Evolutionary conservation across 2,113 vertebrate genomes (phyloP).

Genomic region (Clarias macrocephalus): DNA sequence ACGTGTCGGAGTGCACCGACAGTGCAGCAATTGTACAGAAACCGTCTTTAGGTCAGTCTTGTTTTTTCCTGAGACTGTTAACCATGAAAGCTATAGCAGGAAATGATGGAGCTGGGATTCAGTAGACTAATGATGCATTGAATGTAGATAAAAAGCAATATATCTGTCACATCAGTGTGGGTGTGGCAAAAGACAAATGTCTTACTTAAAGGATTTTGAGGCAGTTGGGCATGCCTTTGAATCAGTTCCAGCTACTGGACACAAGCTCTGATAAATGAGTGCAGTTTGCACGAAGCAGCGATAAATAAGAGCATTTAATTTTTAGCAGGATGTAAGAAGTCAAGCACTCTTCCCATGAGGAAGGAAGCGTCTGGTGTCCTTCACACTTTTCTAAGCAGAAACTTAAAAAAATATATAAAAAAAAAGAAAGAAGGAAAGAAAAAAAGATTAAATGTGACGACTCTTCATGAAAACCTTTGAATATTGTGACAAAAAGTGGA

Average conservation of each 20-base stretch:
- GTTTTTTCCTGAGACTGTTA: background rate
- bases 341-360: background rate
- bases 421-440: too few species aligned
- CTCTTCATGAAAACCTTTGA: background rate
- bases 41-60: background rate
- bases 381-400: background rate
- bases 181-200: slow-evolving; percentile 40
- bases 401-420: background rate
- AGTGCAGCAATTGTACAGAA: background rate
- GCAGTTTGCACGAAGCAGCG: slow-evolving; percentile 21
- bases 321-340: slow-evolving; percentile 20
- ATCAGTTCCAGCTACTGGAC: slow-evolving; percentile 11
- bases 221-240: slow-evolving; percentile 29
- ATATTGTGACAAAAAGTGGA: background rate
- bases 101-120: background rate
- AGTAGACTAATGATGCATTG: slow-evolving; percentile 25
- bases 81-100: background rate
- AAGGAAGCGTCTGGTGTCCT: background rate
- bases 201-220: slow-evolving; percentile 37
- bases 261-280: slow-evolving; percentile 25
- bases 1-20: background rate
- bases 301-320: slow-evolving; percentile 36
- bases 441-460: background rate
- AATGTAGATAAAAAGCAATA: slow-evolving; percentile 23
- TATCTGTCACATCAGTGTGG: slow-evolving; percentile 25